These are phyloP conservation scores for Danio aesculapii DNA, from an alignment of 2,797 vertebrate genomes.

Conservation along the genomic window DNA sequence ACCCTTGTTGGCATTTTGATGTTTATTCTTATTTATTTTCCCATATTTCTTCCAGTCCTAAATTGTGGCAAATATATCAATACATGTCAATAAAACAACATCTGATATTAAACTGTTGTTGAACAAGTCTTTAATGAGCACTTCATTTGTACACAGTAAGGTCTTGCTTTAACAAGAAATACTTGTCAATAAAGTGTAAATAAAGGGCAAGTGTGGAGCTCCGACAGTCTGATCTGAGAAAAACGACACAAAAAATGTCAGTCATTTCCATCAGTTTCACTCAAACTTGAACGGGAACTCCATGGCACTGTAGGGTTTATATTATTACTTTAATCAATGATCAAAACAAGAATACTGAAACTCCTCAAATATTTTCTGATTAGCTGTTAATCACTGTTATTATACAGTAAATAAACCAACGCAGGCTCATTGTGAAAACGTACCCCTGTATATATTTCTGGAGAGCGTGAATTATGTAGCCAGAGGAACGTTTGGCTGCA, in stretches of 20 bases:
- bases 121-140: conserved; percentile 16
- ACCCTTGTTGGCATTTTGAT: no score
- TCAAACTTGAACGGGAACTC: neutral
- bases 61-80: no score
- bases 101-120: neutral
- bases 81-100: neutral
- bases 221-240: neutral
- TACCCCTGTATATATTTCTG: no score
- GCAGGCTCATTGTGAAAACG: no score
- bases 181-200: conserved; percentile 1
- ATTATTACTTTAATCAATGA: neutral
- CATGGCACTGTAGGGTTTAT: neutral
- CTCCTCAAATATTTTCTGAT: neutral
- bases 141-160: no score
- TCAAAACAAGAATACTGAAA: neutral
- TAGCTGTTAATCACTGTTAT: neutral
- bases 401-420: neutral
- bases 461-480: no score
- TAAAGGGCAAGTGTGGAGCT: neutral
- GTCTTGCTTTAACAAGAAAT: conserved; percentile 13
- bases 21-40: no score
- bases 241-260: neutral
- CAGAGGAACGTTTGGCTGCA: no score
- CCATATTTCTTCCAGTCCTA: no score
- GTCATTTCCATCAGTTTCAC: neutral